Evolutionary conservation across 2,797 vertebrate genomes (phyloP).

Genomic region (Petrocephalus sullivani): DNA sequence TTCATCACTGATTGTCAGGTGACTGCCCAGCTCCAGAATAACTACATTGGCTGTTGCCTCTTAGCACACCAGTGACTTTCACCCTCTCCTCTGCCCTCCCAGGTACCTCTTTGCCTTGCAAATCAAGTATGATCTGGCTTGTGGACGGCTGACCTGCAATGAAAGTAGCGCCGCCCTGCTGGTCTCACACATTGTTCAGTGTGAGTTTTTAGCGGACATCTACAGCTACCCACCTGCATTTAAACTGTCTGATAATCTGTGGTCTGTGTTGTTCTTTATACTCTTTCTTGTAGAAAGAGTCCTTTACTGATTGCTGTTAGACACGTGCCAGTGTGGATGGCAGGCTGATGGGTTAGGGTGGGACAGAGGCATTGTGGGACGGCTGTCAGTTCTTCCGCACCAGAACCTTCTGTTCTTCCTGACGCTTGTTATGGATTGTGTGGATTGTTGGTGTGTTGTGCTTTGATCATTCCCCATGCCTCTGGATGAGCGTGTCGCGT

Average conservation of each 20-base stretch:
- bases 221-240: neutral
- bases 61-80: neutral
- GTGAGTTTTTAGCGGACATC: constrained; percentile 59
- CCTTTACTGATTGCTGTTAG: neutral
- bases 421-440: neutral
- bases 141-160: constrained; percentile 78
- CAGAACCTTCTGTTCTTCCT: neutral
- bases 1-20: neutral
- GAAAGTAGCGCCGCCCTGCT: constrained; percentile 85
- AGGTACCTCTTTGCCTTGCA: constrained; percentile 94
- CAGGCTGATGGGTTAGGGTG: no score
- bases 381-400: no score
- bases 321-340: no score
- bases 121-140: constrained; percentile 85
- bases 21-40: neutral
- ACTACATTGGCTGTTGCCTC: neutral
- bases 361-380: no score
- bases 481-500: no score
- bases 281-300: neutral
- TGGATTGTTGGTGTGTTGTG: neutral
- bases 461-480: neutral
- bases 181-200: constrained; percentile 88
- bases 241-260: neutral
- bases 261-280: neutral
- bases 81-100: neutral